Percentiles rank a stretch among this genome's conserved stretches.
These are phyloP conservation scores for Eudorcas thomsonii DNA, from an alignment of 2,113 vertebrate species.

Conservation along the genomic window DNA sequence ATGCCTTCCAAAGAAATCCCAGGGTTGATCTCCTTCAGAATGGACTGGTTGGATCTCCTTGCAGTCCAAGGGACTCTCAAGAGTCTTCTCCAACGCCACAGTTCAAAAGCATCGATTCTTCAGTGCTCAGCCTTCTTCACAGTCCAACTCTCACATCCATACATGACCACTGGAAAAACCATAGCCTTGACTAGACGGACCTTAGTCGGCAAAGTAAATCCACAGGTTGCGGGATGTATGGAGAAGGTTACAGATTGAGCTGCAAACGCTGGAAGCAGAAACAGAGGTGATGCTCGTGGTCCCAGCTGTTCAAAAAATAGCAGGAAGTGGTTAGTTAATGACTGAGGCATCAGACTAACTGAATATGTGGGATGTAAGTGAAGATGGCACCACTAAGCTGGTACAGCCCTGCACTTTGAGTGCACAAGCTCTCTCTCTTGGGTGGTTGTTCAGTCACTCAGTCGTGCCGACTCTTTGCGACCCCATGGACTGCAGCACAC, in stretches of 20 bases:
- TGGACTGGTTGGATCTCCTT: too few species aligned
- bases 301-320: not conserved
- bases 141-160: too few species aligned
- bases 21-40: too few species aligned
- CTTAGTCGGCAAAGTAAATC: not conserved
- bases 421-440: not conserved
- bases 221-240: accelerated
- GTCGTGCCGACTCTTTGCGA: accelerated
- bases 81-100: too few species aligned
- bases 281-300: not conserved
- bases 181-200: too few species aligned
- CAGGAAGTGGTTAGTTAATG: not conserved
- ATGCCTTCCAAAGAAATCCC: too few species aligned
- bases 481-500: not conserved
- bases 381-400: too few species aligned
- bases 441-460: not conserved
- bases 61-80: too few species aligned
- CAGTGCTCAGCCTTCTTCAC: too few species aligned
- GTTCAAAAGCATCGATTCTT: too few species aligned
- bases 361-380: too few species aligned
- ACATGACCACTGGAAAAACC: too few species aligned
- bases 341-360: not conserved
- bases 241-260: not conserved
- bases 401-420: accelerated
- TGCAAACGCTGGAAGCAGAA: not conserved